These are phyloP conservation scores for Ia io DNA, from an alignment of 2,113 vertebrate species.

Conservation along the genomic window DNA sequence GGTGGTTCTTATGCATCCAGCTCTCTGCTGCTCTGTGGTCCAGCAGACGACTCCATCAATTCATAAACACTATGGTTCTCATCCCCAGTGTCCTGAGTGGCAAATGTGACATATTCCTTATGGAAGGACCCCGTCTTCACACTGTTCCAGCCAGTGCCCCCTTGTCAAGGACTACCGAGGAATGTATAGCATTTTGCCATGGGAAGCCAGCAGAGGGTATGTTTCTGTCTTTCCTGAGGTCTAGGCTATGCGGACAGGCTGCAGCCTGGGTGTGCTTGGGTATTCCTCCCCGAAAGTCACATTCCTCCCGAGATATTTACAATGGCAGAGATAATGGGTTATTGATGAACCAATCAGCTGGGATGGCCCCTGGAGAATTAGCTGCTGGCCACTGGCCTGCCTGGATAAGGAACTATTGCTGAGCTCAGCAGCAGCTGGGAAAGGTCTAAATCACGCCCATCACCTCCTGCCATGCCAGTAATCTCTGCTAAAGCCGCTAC, in stretches of 20 bases:
- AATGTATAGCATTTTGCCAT: neutral
- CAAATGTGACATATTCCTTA: neutral
- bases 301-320: slow-evolving; percentile 69
- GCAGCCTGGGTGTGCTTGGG: neutral
- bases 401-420: slow-evolving; percentile 59
- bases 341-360: slow-evolving; percentile 77
- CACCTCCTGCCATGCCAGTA: slow-evolving; percentile 32
- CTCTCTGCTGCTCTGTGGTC: too few relatives aligned
- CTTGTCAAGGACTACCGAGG: neutral
- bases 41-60: fast-evolving
- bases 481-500: slow-evolving; percentile 47
- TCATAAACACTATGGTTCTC: neutral
- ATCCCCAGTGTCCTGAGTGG: too few relatives aligned
- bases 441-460: slow-evolving; percentile 69
- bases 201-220: neutral
- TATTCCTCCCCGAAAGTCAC: slow-evolving; percentile 44
- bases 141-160: too few relatives aligned
- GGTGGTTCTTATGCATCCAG: neutral
- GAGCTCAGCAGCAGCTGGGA: slow-evolving; percentile 54
- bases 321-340: slow-evolving; percentile 78
- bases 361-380: slow-evolving; percentile 72
- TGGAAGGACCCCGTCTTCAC: neutral
- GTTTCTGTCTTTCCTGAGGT: neutral
- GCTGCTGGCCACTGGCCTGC: slow-evolving; percentile 62
- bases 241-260: neutral